A percentile compares a stretch with the other conserved stretches of the same genome.
Conservation (phyloP, 2,888 invertebrate genomes). For the Aricia artaxerxes region DNA sequence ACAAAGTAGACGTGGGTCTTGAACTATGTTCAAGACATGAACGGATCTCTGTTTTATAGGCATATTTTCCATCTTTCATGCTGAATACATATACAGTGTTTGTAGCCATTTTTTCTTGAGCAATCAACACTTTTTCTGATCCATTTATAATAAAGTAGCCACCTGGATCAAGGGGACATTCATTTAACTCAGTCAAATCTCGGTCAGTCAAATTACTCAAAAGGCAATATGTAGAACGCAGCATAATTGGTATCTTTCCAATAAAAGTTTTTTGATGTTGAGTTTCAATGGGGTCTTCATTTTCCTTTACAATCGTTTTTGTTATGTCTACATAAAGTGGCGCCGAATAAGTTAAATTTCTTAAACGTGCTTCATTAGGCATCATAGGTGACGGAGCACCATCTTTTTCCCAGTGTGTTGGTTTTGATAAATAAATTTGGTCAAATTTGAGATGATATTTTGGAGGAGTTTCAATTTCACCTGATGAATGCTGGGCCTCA, state of each 20-base stretch:
- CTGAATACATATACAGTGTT: conserved; percentile 99
- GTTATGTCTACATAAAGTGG: conserved; percentile 99
- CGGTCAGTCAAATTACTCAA: conserved; percentile 97
- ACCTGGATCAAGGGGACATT: conserved; percentile 99
- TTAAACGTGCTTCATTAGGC: conserved; percentile 98
- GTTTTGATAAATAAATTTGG: conserved; percentile 99
- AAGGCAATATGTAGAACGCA: conserved; percentile 98
- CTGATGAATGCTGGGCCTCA: conserved; percentile 97
- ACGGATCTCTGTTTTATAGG: conserved; percentile 98
- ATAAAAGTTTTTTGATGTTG: conserved; percentile 88
- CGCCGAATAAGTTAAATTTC: conserved; percentile 98
- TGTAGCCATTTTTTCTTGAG: conserved; percentile 99
- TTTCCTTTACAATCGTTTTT: conserved; percentile 95
- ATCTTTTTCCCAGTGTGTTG: conserved; percentile 99
- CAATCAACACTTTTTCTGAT: conserved; percentile 98
- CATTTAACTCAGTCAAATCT: conserved; percentile 99
- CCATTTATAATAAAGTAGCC: conserved; percentile 99
- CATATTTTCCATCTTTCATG: conserved; percentile 99
- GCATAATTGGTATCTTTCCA: conserved; percentile 99
- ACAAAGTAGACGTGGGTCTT: conserved; percentile 97
- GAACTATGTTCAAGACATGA: conserved; percentile 87
- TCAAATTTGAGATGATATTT: conserved; percentile 97
- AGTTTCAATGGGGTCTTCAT: conserved; percentile 92
- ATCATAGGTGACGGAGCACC: conserved; percentile 99
- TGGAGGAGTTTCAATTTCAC: conserved; percentile 95